A percentile compares a stretch with the other conserved stretches of the same genome.
phyloP scores from a whole-genome alignment of 2,888 invertebrate species.

The Deroplatys truncata region DNA sequence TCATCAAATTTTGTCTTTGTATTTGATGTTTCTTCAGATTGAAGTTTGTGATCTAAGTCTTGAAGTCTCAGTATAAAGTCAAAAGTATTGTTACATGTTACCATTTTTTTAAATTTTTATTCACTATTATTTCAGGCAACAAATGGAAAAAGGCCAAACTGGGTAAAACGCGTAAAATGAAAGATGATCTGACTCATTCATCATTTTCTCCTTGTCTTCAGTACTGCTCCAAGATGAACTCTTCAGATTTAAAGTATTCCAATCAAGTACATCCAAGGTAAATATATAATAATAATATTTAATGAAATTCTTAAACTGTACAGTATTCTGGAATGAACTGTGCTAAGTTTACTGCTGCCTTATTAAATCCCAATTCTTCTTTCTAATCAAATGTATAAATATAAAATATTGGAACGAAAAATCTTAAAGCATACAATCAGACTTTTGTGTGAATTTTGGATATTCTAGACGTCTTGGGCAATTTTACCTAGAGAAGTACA shows the following conservation, averaged over 20 bases:
- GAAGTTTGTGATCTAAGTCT: too few relatives aligned
- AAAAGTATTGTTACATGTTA: too few relatives aligned
- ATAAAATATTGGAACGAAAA: too few relatives aligned
- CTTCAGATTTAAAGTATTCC: background rate
- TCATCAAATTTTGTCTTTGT: too few relatives aligned
- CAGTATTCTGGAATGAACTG: background rate
- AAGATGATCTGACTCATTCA: constrained; percentile 30
- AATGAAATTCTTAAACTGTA: background rate
- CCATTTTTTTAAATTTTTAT: too few relatives aligned
- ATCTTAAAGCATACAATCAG: too few relatives aligned
- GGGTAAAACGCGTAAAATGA: constrained; percentile 33
- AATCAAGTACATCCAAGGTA: background rate
- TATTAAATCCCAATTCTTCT: background rate
- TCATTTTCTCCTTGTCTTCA: constrained; percentile 7
- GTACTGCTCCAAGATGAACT: background rate
- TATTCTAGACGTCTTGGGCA: too few relatives aligned
- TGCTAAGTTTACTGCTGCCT: background rate
- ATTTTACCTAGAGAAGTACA: too few relatives aligned
- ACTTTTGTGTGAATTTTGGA: too few relatives aligned
- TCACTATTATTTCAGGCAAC: constrained; percentile 25
- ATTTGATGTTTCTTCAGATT: too few relatives aligned
- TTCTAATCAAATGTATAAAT: too few relatives aligned
- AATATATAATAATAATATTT: background rate
- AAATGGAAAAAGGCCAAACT: constrained; percentile 36
- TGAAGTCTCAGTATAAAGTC: too few relatives aligned